A percentile compares a stretch with the other conserved stretches of the same genome.
phyloP scores from a whole-genome alignment of 2,888 invertebrate genomes.

The Nomada goodeniana region DNA sequence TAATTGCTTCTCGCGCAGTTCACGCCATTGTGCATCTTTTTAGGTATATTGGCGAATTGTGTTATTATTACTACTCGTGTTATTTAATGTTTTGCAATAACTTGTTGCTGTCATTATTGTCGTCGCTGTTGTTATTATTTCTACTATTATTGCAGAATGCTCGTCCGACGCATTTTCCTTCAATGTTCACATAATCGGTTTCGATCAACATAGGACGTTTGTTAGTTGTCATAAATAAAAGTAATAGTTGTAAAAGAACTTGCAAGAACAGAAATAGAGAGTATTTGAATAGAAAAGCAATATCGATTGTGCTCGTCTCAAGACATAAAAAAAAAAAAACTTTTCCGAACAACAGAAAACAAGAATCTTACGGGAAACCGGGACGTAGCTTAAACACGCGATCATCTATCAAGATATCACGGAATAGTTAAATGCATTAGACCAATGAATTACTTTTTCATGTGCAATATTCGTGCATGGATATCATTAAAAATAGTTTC shows the following conservation, averaged over 20 bases:
- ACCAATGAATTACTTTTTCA: slow-evolving; percentile 38
- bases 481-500: slow-evolving; percentile 8
- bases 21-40: no score
- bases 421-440: slow-evolving; percentile 31
- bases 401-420: slow-evolving; percentile 24
- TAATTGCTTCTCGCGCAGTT: no score
- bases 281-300: slow-evolving; percentile 6
- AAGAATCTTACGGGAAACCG: background rate
- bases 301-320: background rate
- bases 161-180: no score
- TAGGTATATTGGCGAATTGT: no score
- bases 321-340: slow-evolving; percentile 10
- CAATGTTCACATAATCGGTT: background rate
- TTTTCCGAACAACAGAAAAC: slow-evolving; percentile 23
- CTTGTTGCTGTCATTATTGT: no score
- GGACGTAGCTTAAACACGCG: slow-evolving; percentile 32
- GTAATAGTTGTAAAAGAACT: background rate
- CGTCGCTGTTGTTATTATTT: no score
- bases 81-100: no score
- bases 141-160: no score
- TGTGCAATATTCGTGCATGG: slow-evolving; percentile 6
- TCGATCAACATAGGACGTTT: background rate
- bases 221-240: background rate
- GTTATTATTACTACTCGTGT: no score
- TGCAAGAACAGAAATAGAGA: background rate